A percentile compares a stretch with the other conserved stretches of the same genome.
Evolutionary conservation across 2,797 vertebrate species (phyloP).

Genomic region (Tapirus indicus): DNA sequence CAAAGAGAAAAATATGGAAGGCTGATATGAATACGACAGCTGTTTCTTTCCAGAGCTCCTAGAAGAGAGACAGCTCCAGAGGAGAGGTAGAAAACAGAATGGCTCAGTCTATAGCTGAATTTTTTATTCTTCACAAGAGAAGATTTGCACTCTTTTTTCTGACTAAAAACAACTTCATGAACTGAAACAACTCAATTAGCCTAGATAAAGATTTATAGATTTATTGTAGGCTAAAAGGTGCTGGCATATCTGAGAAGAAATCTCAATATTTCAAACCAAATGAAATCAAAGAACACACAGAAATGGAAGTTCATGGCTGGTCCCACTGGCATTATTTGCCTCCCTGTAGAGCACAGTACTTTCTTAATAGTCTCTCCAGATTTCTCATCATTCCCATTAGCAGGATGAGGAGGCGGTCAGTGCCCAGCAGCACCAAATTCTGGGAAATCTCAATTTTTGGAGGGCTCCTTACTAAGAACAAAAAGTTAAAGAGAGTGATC

Average conservation of each 20-base stretch:
- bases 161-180: constrained; percentile 31
- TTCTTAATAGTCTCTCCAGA: not conserved
- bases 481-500: constrained; percentile 24
- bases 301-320: not conserved
- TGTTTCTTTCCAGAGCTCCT: not conserved
- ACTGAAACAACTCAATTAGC: constrained; percentile 45
- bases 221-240: not conserved
- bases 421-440: not conserved
- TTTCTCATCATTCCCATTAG: not conserved
- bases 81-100: constrained; percentile 27
- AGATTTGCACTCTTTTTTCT: constrained; percentile 10
- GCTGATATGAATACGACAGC: not conserved
- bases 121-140: constrained; percentile 34
- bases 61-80: not conserved
- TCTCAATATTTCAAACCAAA: constrained; percentile 21
- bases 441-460: not conserved
- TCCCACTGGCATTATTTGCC: not conserved
- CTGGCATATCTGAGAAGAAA: constrained; percentile 4
- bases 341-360: not conserved
- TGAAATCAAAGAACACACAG: constrained; percentile 44
- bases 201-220: constrained; percentile 53
- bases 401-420: not conserved
- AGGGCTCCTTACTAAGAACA: not conserved
- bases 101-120: not conserved
- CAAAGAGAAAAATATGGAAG: not conserved